Evolutionary conservation across 2,888 invertebrate species (phyloP).

Genomic region (Chorisops tibialis): DNA sequence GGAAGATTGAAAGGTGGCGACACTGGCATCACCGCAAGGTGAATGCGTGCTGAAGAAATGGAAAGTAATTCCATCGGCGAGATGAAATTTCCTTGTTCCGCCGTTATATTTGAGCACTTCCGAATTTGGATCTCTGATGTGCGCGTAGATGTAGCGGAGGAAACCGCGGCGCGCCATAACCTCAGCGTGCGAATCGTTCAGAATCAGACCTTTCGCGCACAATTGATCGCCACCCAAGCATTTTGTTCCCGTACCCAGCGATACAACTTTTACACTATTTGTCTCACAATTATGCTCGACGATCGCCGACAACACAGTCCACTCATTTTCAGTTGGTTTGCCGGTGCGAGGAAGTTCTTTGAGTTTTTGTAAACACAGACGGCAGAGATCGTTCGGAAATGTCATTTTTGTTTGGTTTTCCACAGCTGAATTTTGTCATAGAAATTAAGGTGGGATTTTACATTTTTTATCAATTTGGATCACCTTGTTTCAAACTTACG

Average conservation of each 20-base stretch:
- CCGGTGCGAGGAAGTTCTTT: constrained; percentile 69
- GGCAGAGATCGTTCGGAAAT: no score
- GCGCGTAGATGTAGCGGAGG: constrained; percentile 68
- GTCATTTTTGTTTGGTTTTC: no score
- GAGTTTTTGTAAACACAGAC: constrained; percentile 62
- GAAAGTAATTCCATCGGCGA: constrained; percentile 62
- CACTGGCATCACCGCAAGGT: constrained; percentile 90
- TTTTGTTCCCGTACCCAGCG: constrained; percentile 89
- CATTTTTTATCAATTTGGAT: no score
- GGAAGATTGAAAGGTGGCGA: neutral
- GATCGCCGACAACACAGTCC: constrained; percentile 80
- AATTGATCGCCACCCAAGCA: constrained; percentile 74
- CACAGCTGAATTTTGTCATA: no score
- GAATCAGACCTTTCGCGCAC: constrained; percentile 63
- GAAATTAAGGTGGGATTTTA: no score
- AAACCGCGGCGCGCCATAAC: constrained; percentile 80
- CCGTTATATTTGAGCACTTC: constrained; percentile 42
- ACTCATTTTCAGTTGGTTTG: constrained; percentile 71
- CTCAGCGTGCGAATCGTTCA: constrained; percentile 93
- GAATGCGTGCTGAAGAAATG: constrained; percentile 83
- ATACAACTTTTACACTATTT: constrained; percentile 59
- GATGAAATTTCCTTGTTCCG: constrained; percentile 46
- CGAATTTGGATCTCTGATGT: constrained; percentile 53
- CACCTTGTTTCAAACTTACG: no score
- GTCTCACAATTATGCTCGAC: constrained; percentile 55